Conservation (phyloP, 2,113 vertebrate species). For the Calyptomena viridis region DNA sequence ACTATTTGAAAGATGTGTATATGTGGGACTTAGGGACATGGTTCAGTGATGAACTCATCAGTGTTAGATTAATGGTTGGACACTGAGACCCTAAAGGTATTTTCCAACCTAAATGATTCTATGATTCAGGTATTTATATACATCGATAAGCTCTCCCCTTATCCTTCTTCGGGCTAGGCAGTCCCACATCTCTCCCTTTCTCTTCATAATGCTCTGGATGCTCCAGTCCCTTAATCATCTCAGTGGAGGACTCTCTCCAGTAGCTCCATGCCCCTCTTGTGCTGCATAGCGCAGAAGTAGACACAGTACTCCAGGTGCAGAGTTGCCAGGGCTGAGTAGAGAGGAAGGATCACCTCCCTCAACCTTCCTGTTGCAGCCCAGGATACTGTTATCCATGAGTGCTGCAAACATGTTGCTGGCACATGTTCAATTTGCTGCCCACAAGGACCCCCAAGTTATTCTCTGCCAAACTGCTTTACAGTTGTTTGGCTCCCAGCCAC, state of each 20-base stretch:
- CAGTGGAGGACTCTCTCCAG: not conserved
- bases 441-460: not conserved
- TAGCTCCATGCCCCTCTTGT: not conserved
- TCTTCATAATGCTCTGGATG: not conserved
- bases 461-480: not conserved
- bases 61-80: not conserved
- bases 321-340: not conserved
- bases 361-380: not conserved
- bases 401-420: not conserved
- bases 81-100: not conserved
- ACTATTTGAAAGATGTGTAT: not conserved
- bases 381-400: not conserved
- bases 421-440: not conserved
- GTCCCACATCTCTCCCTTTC: not conserved
- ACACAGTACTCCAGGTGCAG: not conserved
- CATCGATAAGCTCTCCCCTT: not conserved
- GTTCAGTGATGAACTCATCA: not conserved
- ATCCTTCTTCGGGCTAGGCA: not conserved
- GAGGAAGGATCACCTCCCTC: not conserved
- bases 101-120: not conserved
- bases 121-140: not conserved
- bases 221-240: not conserved
- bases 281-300: not conserved
- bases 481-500: not conserved
- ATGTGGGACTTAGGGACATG: no score